Conservation (phyloP, 2,113 vertebrate genomes). For the Charina bottae region DNA sequence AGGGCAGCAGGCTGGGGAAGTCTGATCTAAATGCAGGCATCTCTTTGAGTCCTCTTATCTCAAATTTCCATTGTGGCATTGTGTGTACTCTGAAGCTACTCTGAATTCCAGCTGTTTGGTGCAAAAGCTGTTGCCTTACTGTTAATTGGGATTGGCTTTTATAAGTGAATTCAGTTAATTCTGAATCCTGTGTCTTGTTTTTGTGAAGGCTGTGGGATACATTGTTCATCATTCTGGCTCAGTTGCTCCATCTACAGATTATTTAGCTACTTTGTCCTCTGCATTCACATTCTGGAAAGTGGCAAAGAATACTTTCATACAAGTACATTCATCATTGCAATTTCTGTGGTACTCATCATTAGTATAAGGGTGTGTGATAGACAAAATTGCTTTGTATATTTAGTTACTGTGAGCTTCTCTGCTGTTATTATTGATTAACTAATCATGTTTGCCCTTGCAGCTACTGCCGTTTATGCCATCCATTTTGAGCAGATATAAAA, state of each 20-base stretch:
- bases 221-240: slow-evolving; percentile 2
- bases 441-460: slow-evolving; percentile 51
- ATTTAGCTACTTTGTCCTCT: slow-evolving; percentile 17
- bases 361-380: slow-evolving; percentile 50
- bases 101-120: not conserved
- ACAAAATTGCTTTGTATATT: slow-evolving; percentile 65
- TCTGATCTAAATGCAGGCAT: not conserved
- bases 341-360: slow-evolving; percentile 51
- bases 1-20: not conserved
- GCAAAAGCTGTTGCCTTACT: not conserved
- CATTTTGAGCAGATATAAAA: slow-evolving; percentile 6
- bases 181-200: not conserved
- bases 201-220: not conserved
- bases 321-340: slow-evolving; percentile 52
- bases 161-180: not conserved
- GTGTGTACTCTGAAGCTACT: not conserved
- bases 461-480: slow-evolving; percentile 40
- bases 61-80: not conserved
- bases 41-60: not conserved
- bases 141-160: not conserved
- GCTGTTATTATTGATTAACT: slow-evolving; percentile 56
- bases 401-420: slow-evolving; percentile 60
- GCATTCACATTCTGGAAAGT: slow-evolving; percentile 24
- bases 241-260: slow-evolving; percentile 23
- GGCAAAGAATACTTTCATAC: slow-evolving; percentile 46